A percentile compares a stretch with the other conserved stretches of the same genome.
These are phyloP conservation scores for Sarcophaga subvicina DNA, from an alignment of 2,888 invertebrate species.

Conservation along the genomic window DNA sequence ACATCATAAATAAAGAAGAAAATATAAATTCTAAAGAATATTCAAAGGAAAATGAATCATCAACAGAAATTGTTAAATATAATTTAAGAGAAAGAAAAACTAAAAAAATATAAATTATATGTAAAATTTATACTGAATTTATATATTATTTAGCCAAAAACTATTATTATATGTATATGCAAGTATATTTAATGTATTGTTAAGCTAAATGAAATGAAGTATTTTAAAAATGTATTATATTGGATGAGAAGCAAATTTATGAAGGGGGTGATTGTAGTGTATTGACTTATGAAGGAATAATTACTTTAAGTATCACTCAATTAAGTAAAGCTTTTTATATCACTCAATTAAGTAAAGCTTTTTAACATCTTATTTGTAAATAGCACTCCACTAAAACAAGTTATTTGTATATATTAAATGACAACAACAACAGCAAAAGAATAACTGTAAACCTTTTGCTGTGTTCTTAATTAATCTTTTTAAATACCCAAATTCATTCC, in stretches of 20 bases:
- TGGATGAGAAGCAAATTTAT: neutral
- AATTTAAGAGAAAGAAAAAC: slow-evolving; percentile 39
- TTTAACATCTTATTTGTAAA: too few species aligned
- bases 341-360: too few species aligned
- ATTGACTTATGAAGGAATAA: neutral
- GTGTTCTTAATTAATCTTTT: too few species aligned
- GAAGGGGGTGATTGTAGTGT: slow-evolving; percentile 50
- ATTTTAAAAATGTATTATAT: slow-evolving; percentile 2
- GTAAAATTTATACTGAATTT: slow-evolving; percentile 16
- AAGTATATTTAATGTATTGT: slow-evolving; percentile 6
- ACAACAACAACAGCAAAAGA: too few species aligned
- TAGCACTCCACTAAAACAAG: too few species aligned
- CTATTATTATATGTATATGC: slow-evolving; percentile 4
- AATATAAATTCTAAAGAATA: slow-evolving; percentile 5
- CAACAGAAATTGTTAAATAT: slow-evolving; percentile 25
- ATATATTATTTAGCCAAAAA: neutral
- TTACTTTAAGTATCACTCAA: too few species aligned
- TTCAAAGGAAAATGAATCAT: slow-evolving; percentile 5
- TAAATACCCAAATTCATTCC: too few species aligned
- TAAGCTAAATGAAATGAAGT: too few species aligned
- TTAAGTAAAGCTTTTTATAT: too few species aligned
- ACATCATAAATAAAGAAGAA: slow-evolving; percentile 9
- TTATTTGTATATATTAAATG: too few species aligned
- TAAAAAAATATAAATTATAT: slow-evolving; percentile 22
- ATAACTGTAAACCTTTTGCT: too few species aligned